Base-by-base conservation (phyloP, 2,888 invertebrate genomes). In the Ichneumoninae sp. region DNA sequence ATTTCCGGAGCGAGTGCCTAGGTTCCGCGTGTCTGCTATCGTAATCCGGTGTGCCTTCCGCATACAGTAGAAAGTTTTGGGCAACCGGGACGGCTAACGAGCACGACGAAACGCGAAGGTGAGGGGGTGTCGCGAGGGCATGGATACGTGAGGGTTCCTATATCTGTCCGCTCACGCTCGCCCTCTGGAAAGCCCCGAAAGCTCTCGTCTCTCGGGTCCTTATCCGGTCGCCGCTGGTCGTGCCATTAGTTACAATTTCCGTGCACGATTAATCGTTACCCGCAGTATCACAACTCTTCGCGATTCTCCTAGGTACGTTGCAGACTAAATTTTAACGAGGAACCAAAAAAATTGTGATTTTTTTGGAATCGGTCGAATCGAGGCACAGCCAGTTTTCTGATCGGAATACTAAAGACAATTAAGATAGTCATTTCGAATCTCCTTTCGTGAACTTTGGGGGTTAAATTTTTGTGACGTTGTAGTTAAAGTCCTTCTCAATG, bases 231-330 rank as follows among this genome's bases (percentile, higher is more conserved):
- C 26, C 60, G 30, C 63, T 33, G 40, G 69, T 44, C 69, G 22
- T 65, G 63, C 80, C 75, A 80, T 83, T 76, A 80, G 75, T 83
- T 79, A 52, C 75, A 80, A 70, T 71, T 47, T 52, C 40, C 44
- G 36, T 26, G 47, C 33, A 60, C 63, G 74, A 69, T 74, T 50
- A 74, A 74, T 22, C 54, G 52, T 52, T 69, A 52, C 70, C 69
- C 79, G 63, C 68, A 63, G 63, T 16, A 1, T 40, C 26, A 8
- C 19, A 5, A 50, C 40, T 16, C 71, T 73, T 73, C 47, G 16
- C 33, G 54, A 71, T 47, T 78, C 63, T 66, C 77, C 40, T 3
- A 22, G 13, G 66, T 10, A 40, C 13, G 60, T 65, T 33, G 40
- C 60, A 57, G 65, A 26, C 26, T 13, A 19, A 65, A 79, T 33